Percentiles rank a stretch among this genome's conserved stretches.
Evolutionary conservation across 2,113 vertebrate genomes (phyloP).

Genomic region (Channa argus): DNA sequence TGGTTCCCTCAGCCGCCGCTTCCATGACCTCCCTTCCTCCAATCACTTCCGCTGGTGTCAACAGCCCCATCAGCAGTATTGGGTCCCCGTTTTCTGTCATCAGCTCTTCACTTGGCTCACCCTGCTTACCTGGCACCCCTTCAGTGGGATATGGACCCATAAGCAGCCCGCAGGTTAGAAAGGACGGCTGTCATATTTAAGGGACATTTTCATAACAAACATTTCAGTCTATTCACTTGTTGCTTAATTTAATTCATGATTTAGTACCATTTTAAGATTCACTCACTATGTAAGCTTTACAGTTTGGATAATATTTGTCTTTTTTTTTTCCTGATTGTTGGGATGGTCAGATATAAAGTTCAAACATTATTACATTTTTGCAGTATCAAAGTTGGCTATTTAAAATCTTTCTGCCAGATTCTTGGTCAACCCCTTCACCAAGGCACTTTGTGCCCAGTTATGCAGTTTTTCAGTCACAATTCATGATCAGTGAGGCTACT

Average conservation of each 20-base stretch:
- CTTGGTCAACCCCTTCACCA: no score
- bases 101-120: constrained; percentile 93
- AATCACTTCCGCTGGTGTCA: constrained; percentile 81
- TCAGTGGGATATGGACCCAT: constrained; percentile 92
- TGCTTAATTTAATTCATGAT: no score
- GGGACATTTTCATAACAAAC: background rate
- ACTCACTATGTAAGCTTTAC: background rate
- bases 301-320: background rate
- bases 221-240: no score
- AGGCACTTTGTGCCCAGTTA: no score
- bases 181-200: background rate
- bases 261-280: no score
- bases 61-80: constrained; percentile 87
- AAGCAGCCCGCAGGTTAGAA: constrained; percentile 90
- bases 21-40: constrained; percentile 84
- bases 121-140: constrained; percentile 90
- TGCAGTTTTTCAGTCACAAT: no score
- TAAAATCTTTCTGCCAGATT: no score
- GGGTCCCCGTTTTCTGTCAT: constrained; percentile 93
- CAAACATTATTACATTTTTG: no score
- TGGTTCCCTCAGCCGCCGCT: constrained; percentile 80
- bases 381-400: no score
- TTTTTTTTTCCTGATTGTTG: background rate
- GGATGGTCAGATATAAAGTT: no score
- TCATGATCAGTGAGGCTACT: no score